Evolutionary conservation across 2,888 invertebrate species (phyloP).

Genomic region (Endotricha flammealis): DNA sequence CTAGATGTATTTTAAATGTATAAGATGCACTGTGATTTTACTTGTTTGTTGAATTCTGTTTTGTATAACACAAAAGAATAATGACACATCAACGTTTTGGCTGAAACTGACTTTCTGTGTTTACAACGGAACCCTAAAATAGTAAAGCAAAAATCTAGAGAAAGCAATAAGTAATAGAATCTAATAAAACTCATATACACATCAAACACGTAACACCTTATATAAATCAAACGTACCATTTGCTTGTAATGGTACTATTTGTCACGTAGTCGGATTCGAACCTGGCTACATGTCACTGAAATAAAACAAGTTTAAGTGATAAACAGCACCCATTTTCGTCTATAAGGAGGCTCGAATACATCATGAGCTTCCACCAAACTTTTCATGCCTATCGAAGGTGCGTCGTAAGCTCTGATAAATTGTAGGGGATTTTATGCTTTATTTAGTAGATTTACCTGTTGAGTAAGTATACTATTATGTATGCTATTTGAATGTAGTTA

Average conservation of each 20-base stretch:
- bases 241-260: conserved; percentile 6
- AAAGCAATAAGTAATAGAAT: too few species aligned
- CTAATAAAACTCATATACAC: too few species aligned
- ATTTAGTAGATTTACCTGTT: not conserved
- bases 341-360: conserved; percentile 40
- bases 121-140: too few species aligned
- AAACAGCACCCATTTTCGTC: conserved; percentile 43
- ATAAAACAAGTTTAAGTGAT: conserved; percentile 31
- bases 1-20: too few species aligned
- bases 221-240: conserved; percentile 3
- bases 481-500: too few species aligned
- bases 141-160: too few species aligned
- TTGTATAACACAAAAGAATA: too few species aligned
- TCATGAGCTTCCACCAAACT: conserved; percentile 44
- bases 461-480: too few species aligned
- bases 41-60: too few species aligned
- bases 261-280: conserved; percentile 1
- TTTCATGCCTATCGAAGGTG: conserved; percentile 37
- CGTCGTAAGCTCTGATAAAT: not conserved
- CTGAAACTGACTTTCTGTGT: too few species aligned
- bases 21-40: too few species aligned
- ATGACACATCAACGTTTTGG: too few species aligned
- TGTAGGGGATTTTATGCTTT: not conserved
- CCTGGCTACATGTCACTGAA: conserved; percentile 3
- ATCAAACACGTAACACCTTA: not conserved